Conservation (phyloP, 2,888 invertebrate species). For the Hedya salicella region DNA sequence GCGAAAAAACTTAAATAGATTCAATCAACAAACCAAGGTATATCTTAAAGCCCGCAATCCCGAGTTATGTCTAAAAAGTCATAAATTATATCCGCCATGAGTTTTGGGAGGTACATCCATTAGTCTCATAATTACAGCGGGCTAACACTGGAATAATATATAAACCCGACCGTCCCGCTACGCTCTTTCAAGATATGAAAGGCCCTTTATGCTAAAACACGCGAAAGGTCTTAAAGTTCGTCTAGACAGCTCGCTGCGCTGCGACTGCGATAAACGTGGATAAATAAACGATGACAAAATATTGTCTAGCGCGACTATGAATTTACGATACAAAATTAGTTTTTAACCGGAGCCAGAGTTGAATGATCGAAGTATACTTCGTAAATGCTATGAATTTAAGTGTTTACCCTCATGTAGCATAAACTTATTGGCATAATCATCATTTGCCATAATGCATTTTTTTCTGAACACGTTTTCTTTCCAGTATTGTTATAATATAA, state of each 20-base stretch:
- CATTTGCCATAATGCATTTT: too few relatives aligned
- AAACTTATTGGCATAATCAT: too few relatives aligned
- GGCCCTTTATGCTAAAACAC: constrained; percentile 27
- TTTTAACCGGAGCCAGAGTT: not conserved
- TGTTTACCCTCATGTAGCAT: too few relatives aligned
- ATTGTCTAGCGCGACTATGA: not conserved
- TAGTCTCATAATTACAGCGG: constrained; percentile 47
- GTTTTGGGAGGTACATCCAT: constrained; percentile 45
- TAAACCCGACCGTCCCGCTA: constrained; percentile 30
- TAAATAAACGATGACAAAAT: constrained; percentile 5
- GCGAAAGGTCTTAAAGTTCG: constrained; percentile 29
- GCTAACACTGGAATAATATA: constrained; percentile 48
- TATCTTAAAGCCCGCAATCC: not conserved
- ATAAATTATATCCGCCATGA: constrained; percentile 19
- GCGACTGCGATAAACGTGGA: constrained; percentile 13
- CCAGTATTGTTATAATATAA: too few relatives aligned
- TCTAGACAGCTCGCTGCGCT: constrained; percentile 16
- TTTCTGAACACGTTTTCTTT: too few relatives aligned
- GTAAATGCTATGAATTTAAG: not conserved
- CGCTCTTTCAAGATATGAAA: constrained; percentile 28
- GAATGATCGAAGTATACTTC: not conserved
- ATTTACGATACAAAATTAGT: not conserved
- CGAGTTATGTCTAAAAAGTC: constrained; percentile 8
- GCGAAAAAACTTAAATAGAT: too few relatives aligned
- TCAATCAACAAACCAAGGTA: too few relatives aligned